Conservation (phyloP, 2,113 vertebrate species). For the Siphamia tubifer region DNA sequence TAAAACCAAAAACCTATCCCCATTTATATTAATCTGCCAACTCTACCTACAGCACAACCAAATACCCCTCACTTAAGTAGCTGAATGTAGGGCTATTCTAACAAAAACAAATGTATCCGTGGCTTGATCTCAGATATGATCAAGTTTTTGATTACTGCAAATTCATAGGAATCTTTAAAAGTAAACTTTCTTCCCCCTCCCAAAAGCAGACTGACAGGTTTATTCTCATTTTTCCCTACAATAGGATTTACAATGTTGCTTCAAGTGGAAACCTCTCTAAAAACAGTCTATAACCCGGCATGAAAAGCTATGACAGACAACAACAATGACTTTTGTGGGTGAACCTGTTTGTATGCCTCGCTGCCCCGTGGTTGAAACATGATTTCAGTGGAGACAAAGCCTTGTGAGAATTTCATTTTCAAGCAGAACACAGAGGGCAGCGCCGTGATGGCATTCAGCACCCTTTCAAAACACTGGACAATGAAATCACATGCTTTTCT, state of each 20-base stretch:
- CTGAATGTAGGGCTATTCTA: no score
- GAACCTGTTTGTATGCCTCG: slow-evolving; percentile 30
- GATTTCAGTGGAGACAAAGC: slow-evolving; percentile 42
- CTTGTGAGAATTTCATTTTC: slow-evolving; percentile 59
- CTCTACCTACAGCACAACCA: no score
- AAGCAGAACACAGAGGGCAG: slow-evolving; percentile 41
- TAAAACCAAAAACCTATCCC: no score
- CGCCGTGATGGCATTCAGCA: slow-evolving; percentile 29
- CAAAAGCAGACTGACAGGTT: neutral
- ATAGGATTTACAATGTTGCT: slow-evolving; percentile 13
- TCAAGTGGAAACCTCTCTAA: slow-evolving; percentile 6
- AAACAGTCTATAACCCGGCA: slow-evolving; percentile 13
- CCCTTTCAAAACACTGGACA: neutral
- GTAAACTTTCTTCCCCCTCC: neutral
- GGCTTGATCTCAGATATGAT: no score
- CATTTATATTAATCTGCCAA: no score
- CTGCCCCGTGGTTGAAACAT: slow-evolving; percentile 33
- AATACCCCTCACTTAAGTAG: no score
- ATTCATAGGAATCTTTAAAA: neutral
- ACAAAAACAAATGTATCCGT: no score
- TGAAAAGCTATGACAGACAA: slow-evolving; percentile 4
- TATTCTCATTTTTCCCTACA: neutral
- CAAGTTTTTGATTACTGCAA: no score
- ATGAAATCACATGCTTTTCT: slow-evolving; percentile 20
- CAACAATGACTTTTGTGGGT: slow-evolving; percentile 37